These are phyloP conservation scores for Lacerta viridis DNA, from an alignment of 2,797 vertebrate genomes.

Conservation along the genomic window DNA sequence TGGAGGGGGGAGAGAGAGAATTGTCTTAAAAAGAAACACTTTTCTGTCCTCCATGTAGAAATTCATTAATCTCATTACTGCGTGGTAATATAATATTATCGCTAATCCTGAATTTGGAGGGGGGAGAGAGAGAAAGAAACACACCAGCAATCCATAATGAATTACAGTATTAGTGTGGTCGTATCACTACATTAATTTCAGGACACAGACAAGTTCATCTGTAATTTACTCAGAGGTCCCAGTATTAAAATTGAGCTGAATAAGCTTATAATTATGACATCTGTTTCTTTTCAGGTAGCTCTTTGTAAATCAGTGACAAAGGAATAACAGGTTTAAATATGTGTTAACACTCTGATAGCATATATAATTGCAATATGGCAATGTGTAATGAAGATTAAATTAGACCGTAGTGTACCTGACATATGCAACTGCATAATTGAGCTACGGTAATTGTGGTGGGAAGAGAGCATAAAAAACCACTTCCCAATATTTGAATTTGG, in stretches of 20 bases:
- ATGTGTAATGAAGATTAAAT: constrained; percentile 87
- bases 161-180: constrained; percentile 86
- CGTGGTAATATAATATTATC: constrained; percentile 99
- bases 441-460: constrained; percentile 67
- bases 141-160: constrained; percentile 89
- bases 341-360: constrained; percentile 85
- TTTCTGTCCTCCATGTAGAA: constrained; percentile 85
- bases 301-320: constrained; percentile 86
- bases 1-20: constrained; percentile 61
- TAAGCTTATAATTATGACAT: constrained; percentile 88
- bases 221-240: constrained; percentile 81
- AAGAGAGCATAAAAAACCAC: constrained; percentile 12
- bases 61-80: constrained; percentile 99
- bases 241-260: constrained; percentile 81
- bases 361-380: constrained; percentile 89
- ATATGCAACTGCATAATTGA: constrained; percentile 77
- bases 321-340: constrained; percentile 86
- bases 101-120: constrained; percentile 91
- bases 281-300: constrained; percentile 84
- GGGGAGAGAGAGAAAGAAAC: constrained; percentile 75
- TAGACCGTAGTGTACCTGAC: constrained; percentile 83
- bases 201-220: constrained; percentile 85
- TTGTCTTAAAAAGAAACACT: constrained; percentile 87
- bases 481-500: constrained; percentile 59
- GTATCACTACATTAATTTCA: constrained; percentile 92